Conservation (phyloP, 2,888 invertebrate genomes). For the Drosophila subsilvestris region DNA sequence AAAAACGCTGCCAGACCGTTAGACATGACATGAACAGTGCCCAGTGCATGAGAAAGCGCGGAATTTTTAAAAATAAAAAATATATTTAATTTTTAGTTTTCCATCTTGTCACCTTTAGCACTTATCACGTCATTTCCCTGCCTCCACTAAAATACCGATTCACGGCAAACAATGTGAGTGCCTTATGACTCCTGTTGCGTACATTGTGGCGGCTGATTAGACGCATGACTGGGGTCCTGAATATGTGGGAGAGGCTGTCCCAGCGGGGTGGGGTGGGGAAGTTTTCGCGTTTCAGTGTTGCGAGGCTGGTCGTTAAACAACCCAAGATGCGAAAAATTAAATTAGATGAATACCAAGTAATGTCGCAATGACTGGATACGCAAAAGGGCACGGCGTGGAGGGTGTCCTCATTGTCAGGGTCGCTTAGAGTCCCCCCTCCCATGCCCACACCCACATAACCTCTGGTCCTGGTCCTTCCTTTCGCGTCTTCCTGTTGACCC, state of each 20-base stretch:
- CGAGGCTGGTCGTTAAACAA: conserved; percentile 56
- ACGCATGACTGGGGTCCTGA: too few species aligned
- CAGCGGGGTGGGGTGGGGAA: not conserved
- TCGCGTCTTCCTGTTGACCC: not conserved
- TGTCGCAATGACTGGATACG: conserved; percentile 24
- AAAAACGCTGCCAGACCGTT: too few species aligned
- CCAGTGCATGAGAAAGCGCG: not conserved
- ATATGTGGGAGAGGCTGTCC: too few species aligned
- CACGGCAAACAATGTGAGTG: not conserved
- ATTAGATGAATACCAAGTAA: conserved; percentile 66
- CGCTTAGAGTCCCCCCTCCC: conserved; percentile 5
- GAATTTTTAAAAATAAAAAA: not conserved
- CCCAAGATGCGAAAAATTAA: conserved; percentile 69
- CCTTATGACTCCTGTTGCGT: not conserved
- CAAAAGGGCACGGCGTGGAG: not conserved
- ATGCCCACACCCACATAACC: conserved; percentile 39
- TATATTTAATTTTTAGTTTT: too few species aligned
- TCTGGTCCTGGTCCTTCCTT: conserved; percentile 37
- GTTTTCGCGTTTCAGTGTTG: conserved; percentile 58
- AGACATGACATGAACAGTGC: not conserved
- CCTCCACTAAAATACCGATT: too few species aligned
- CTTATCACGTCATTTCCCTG: not conserved
- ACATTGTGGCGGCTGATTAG: too few species aligned
- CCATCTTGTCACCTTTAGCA: not conserved
- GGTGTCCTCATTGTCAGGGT: conserved; percentile 65